These are phyloP conservation scores for Parnassius apollo DNA, from an alignment of 2,888 invertebrate species.

Conservation along the genomic window DNA sequence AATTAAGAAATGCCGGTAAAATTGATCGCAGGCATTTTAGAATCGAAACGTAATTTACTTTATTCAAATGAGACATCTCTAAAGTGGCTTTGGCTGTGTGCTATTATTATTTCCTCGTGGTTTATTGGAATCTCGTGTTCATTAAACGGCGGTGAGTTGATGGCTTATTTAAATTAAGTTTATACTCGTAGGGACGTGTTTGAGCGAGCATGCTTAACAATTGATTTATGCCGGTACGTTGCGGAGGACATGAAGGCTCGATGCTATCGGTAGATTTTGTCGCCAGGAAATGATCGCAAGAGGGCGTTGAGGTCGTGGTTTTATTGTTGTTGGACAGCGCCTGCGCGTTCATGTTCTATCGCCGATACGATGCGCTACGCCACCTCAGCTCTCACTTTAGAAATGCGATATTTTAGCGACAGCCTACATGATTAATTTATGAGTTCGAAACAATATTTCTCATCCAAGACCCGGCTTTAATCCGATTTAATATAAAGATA, in stretches of 20 bases:
- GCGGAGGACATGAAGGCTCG: conserved; percentile 59
- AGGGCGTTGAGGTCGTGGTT: conserved; percentile 43
- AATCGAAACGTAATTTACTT: conserved; percentile 70
- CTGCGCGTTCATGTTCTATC: conserved; percentile 58
- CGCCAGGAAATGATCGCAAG: conserved; percentile 73
- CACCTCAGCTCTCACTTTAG: conserved; percentile 54
- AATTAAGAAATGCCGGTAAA: conserved; percentile 73
- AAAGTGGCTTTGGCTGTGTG: conserved; percentile 71
- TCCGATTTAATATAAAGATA: conserved; percentile 73
- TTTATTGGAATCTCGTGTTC: conserved; percentile 75
- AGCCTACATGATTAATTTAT: conserved; percentile 80
- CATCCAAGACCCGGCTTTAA: conserved; percentile 58
- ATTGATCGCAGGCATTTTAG: conserved; percentile 69
- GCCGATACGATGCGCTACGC: conserved; percentile 62
- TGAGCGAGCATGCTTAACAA: conserved; percentile 43
- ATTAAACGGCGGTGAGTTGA: conserved; percentile 59
- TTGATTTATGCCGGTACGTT: conserved; percentile 68
- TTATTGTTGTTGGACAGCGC: conserved; percentile 64
- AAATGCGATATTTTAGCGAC: conserved; percentile 78
- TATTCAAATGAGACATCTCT: conserved; percentile 75
- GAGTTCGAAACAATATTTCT: conserved; percentile 66
- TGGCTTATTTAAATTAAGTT: conserved; percentile 71
- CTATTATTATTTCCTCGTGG: conserved; percentile 76
- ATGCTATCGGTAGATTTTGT: conserved; percentile 75
- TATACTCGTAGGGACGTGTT: conserved; percentile 52